Base-by-base conservation (phyloP, 1,140 invertebrate genomes). In the Drosophila ananassae region DNA sequence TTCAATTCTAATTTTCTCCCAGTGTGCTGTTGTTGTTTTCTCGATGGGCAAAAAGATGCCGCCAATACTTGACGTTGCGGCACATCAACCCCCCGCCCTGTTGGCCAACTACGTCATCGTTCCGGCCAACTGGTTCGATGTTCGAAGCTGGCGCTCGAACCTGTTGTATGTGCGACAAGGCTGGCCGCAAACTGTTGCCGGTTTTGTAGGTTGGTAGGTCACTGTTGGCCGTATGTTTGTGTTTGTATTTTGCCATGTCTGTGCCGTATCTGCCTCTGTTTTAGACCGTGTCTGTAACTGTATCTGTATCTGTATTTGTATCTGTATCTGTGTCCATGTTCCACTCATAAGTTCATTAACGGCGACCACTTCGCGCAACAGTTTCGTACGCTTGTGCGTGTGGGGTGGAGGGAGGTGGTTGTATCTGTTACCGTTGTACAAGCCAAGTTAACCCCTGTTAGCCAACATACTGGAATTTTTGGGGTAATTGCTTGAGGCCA, bases 291-390 rank as follows among this genome's bases (percentile, higher is more conserved):
- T 54, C 37, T 44, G 39, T 47, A 50, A 47, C 24, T 25, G 37
- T 13, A 12, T 25, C 58, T 53, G 50, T 55, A 30, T 39, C 1
- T 44, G 51, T 60, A 54, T 30, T 13, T 53, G 57, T 64, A 51
- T 60, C 48, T 68, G 80, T 76, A 66, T 63, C 62, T 73, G 62
- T 76, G 58, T 30, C 52, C 34, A 51, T 44, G 73, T 53, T 46
- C 74, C 61, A 59, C 73, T 79, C 83, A 78, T 87, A 87, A 85
- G 82, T 85, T 85, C 82, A 85, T 85, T 85, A 85, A 85, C 83
- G 69, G 52, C 52, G 55, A 34, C 71, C 51, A 56, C 64, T 74
- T 63, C 71, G 75, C 69, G 82, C 83, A 85, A 85, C 82, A 85
- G 82, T 85, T 74, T 72, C 76, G 62, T 39, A 10, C 13, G 34